A percentile compares a stretch with the other conserved stretches of the same genome.
Conservation (phyloP, 2,797 vertebrate genomes). For the Sparidentex hasta region DNA sequence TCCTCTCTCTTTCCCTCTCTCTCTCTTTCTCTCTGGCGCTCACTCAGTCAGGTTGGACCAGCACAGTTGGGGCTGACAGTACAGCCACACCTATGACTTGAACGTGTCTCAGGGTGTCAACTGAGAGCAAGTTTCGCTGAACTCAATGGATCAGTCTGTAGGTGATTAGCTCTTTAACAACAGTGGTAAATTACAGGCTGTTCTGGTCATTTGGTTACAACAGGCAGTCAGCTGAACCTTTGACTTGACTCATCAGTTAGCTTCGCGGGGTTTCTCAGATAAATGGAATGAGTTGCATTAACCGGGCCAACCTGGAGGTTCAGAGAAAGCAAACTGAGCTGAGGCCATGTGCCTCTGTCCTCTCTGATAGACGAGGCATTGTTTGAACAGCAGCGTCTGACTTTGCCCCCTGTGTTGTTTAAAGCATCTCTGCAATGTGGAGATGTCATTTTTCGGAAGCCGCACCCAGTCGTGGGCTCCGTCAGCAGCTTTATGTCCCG, state of each 20-base stretch:
- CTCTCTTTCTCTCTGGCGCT: not conserved
- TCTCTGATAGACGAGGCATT: not conserved
- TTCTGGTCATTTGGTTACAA: not conserved
- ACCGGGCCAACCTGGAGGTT: not conserved
- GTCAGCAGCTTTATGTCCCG: not conserved
- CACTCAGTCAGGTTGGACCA: conserved; percentile 49
- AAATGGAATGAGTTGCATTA: not conserved
- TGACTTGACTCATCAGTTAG: no score
- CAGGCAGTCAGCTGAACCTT: conserved; percentile 1
- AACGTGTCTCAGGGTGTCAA: conserved; percentile 13
- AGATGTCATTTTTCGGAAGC: not conserved
- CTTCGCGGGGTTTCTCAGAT: no score
- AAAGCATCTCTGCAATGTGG: conserved; percentile 43
- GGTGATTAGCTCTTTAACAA: not conserved
- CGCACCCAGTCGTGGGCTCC: conserved; percentile 15
- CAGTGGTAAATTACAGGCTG: not conserved
- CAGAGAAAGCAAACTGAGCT: not conserved
- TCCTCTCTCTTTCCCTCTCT: not conserved
- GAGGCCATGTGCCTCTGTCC: not conserved
- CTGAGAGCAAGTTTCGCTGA: not conserved
- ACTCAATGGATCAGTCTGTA: not conserved
- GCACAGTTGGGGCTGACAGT: conserved; percentile 16
- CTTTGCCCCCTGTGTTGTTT: conserved; percentile 2
- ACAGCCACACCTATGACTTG: conserved; percentile 33
- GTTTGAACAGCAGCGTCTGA: conserved; percentile 11